phyloP scores from a whole-genome alignment of 2,888 invertebrate species.

The Cryptops parisi region DNA sequence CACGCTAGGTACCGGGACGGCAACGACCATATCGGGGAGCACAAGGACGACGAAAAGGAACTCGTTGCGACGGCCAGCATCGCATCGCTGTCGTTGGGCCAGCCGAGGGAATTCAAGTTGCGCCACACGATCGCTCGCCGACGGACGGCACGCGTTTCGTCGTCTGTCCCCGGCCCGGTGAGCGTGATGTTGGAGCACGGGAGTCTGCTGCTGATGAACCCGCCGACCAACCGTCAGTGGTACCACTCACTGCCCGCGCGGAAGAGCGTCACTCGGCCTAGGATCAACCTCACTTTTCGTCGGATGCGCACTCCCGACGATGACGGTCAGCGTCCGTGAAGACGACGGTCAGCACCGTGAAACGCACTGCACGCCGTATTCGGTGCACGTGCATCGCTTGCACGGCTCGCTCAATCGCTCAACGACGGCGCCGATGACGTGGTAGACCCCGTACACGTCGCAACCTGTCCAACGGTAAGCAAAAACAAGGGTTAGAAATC shows the following conservation, averaged over 20 bases:
- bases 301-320: no score
- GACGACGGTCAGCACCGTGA: not conserved
- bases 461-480: no score
- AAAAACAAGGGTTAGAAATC: no score
- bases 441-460: slow-evolving; percentile 7
- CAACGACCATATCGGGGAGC: slow-evolving; percentile 58
- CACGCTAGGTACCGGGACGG: no score
- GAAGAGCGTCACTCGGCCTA: slow-evolving; percentile 39
- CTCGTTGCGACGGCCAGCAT: slow-evolving; percentile 46
- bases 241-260: slow-evolving; percentile 51
- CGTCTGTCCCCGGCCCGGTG: not conserved
- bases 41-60: slow-evolving; percentile 53
- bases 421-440: slow-evolving; percentile 4
- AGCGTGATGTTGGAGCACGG: slow-evolving; percentile 41
- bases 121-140: slow-evolving; percentile 44
- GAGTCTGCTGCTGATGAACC: slow-evolving; percentile 51
- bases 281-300: slow-evolving; percentile 53
- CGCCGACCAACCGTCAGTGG: slow-evolving; percentile 53
- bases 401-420: slow-evolving; percentile 3
- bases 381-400: slow-evolving; percentile 6
- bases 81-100: slow-evolving; percentile 51
- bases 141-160: slow-evolving; percentile 23
- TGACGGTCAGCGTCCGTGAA: slow-evolving; percentile 9
- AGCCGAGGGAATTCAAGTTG: slow-evolving; percentile 47
- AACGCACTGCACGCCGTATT: slow-evolving; percentile 8